Evolutionary conservation across 2,888 invertebrate genomes (phyloP).

Genomic region (Chalcis sispes): DNA sequence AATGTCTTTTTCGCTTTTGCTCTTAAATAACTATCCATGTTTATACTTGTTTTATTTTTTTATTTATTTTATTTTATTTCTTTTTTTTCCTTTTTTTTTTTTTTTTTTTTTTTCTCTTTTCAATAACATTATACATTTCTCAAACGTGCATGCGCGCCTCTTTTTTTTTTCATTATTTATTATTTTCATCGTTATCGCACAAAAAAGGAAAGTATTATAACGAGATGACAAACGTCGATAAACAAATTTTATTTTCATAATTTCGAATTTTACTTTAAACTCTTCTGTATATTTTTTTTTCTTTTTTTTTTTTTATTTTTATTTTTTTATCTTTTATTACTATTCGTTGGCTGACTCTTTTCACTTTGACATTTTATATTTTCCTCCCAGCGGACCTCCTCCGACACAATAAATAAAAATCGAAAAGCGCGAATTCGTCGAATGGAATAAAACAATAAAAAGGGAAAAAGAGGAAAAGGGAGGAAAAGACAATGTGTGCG

Average conservation of each 20-base stretch:
- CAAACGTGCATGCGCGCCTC: constrained; percentile 17
- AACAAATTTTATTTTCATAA: constrained; percentile 32
- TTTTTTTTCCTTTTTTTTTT: background rate
- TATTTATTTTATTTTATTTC: no score
- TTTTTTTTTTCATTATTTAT: constrained; percentile 10
- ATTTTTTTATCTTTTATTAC: constrained; percentile 9
- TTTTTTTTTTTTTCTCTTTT: background rate
- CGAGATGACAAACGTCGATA: constrained; percentile 36
- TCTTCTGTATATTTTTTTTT: background rate
- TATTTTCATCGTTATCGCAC: background rate
- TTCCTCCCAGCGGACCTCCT: constrained; percentile 15
- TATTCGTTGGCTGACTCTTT: constrained; percentile 52
- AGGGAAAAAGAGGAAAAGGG: background rate
- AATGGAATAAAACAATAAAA: constrained; percentile 24
- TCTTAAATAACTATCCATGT: constrained; percentile 39
- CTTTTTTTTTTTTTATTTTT: background rate
- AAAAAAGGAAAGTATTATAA: constrained; percentile 26
- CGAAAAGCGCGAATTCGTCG: constrained; percentile 35
- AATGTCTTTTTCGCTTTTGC: constrained; percentile 38
- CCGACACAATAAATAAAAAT: constrained; percentile 51
- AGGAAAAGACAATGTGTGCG: background rate
- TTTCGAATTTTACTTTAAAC: constrained; percentile 1
- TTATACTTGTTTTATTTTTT: constrained; percentile 23
- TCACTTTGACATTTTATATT: constrained; percentile 53
- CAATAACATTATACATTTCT: constrained; percentile 42